phyloP scores from a whole-genome alignment of 2,113 vertebrate genomes.

The Ammodytes marinus region DNA sequence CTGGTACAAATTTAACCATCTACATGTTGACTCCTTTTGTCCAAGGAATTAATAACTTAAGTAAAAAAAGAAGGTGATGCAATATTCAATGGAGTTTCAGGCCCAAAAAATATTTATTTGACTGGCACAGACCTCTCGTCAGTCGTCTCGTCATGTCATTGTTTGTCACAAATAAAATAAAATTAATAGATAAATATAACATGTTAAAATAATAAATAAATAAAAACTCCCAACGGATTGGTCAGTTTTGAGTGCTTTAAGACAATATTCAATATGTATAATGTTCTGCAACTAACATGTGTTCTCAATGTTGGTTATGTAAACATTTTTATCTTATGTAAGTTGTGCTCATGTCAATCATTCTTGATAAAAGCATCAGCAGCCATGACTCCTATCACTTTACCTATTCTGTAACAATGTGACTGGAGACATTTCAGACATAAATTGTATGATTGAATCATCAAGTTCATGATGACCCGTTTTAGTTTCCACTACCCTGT shows the following conservation, averaged over 20 bases:
- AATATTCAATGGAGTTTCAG: not conserved
- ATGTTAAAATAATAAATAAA: too few relatives aligned
- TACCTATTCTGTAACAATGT: not conserved
- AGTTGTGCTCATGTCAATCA: not conserved
- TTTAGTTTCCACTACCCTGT: not conserved
- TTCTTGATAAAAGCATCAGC: constrained; percentile 9
- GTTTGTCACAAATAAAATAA: not conserved
- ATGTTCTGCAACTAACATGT: not conserved
- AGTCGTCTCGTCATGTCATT: not conserved
- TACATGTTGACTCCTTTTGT: not conserved
- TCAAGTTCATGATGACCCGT: not conserved
- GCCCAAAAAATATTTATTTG: not conserved
- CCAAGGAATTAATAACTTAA: not conserved
- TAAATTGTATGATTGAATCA: not conserved
- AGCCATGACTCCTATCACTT: not conserved
- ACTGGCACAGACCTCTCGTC: not conserved
- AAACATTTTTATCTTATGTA: not conserved
- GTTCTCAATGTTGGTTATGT: not conserved
- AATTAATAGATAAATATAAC: too few relatives aligned
- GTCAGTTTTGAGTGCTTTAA: too few relatives aligned
- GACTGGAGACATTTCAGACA: not conserved
- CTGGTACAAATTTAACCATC: not conserved
- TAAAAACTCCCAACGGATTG: too few relatives aligned
- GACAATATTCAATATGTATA: not conserved
- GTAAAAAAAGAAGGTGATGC: not conserved